Conservation (phyloP, 1,140 invertebrate genomes). For the Melitaea cinxia region DNA sequence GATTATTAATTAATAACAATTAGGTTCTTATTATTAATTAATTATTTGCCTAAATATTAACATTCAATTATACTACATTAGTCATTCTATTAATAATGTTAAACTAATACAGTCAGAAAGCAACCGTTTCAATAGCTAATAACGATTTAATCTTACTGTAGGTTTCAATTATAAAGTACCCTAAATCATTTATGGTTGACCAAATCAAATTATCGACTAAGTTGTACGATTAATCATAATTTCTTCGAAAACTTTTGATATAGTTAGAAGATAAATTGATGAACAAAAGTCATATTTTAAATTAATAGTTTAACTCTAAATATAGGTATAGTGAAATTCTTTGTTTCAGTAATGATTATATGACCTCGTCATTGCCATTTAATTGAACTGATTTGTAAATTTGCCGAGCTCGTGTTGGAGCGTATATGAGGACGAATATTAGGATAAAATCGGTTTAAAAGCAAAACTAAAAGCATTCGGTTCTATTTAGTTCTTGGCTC, state of each 20-base stretch:
- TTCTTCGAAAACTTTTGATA: conserved; percentile 13
- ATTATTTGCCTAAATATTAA: too few relatives aligned
- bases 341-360: conserved; percentile 29
- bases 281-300: conserved; percentile 19
- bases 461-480: conserved; percentile 8
- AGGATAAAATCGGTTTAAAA: conserved; percentile 2
- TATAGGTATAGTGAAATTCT: conserved; percentile 29
- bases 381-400: conserved; percentile 33
- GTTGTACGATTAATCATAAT: conserved; percentile 18
- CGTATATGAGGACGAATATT: conserved; percentile 14
- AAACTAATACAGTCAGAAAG: neutral
- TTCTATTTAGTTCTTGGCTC: neutral
- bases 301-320: conserved; percentile 11
- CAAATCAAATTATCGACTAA: conserved; percentile 22
- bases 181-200: conserved; percentile 54
- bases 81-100: neutral
- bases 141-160: conserved; percentile 45
- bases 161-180: conserved; percentile 50
- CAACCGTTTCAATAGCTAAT: neutral
- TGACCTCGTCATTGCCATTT: conserved; percentile 26
- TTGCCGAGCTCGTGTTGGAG: conserved; percentile 10
- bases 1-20: too few relatives aligned
- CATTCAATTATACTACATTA: neutral
- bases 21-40: too few relatives aligned
- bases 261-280: conserved; percentile 18